phyloP scores from a whole-genome alignment of 2,888 invertebrate genomes.

The Meteorus cinctellus region DNA sequence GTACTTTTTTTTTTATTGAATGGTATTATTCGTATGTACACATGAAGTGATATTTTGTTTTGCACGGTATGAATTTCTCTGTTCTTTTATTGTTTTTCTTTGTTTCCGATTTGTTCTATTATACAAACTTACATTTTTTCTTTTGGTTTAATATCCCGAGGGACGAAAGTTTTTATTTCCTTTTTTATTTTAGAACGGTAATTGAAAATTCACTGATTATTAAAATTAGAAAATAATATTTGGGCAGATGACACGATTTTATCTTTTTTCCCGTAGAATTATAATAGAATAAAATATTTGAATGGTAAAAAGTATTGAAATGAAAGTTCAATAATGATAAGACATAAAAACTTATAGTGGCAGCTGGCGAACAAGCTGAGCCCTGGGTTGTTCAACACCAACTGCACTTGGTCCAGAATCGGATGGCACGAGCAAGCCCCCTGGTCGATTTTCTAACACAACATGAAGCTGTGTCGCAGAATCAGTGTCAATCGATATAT shows the following conservation, averaged over 20 bases:
- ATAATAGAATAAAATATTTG: neutral
- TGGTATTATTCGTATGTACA: neutral
- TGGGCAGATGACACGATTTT: too few relatives aligned
- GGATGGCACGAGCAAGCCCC: conserved; percentile 49
- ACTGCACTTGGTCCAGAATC: conserved; percentile 57
- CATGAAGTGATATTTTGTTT: neutral
- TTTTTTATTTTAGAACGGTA: neutral
- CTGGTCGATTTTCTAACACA: conserved; percentile 22
- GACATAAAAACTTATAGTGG: conserved; percentile 44
- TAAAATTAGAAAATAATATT: neutral
- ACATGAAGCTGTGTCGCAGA: conserved; percentile 15
- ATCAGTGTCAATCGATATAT: conserved; percentile 50
- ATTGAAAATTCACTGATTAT: neutral
- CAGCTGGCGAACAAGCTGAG: conserved; percentile 57
- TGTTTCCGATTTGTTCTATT: conserved; percentile 3
- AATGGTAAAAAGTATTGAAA: conserved; percentile 37
- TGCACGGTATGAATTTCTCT: neutral
- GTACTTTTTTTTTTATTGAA: conserved; percentile 1
- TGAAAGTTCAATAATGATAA: neutral
- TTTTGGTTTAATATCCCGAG: neutral
- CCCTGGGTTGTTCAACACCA: conserved; percentile 55
- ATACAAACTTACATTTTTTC: neutral
- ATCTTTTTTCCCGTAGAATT: too few relatives aligned
- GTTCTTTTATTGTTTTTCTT: conserved; percentile 23
- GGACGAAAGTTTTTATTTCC: neutral